Base-by-base conservation (phyloP, 2,888 invertebrate species). In the Rhingia rostrata region DNA sequence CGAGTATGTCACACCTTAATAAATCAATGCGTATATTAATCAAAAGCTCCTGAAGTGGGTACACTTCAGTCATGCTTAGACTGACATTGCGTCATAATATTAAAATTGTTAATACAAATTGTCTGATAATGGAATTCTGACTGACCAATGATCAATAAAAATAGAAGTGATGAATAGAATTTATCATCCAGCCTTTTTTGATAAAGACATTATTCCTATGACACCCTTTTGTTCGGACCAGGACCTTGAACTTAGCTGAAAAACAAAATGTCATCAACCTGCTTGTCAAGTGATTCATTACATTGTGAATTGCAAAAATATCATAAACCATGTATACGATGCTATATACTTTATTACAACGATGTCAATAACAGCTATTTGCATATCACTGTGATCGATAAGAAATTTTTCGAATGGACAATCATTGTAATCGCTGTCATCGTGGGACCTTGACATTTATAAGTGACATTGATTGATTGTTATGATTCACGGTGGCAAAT, bases 381-480 rank as follows among this genome's bases (percentile, higher is more conserved):
- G 45, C 47, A 61, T 61, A 61, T 61, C 33, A 35, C 2, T 32
- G 60, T 3, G 33, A 5, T n/a, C 33, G 14, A 45, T 61, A 47
- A 22, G 22, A 61, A 35, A 61, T 12, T 6, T 45, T 47, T n/a
- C n/a, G 33, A 33, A 61, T 9, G 12, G 35, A 14, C 2, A 45
- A 61, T 61, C 14, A 47, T 61, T 45, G 53, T 53, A 53, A 53
- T 51, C 61, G 9, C 10, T 61, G 35, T 70, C 51, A 22, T 1
- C 32, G 41, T 10, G 9, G 33, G 41, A 37, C 22, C n/a, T 35
- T 43, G 37, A 61, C 30, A 61, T 35, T 53, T 12, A 53, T 37
- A 63, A 61, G 45, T 63, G 43, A n/a, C 70, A 33, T n/a, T 51
- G 49, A 39, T 32, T 10, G 49, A 47, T 14, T 51, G 45, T 12